A percentile compares a stretch with the other conserved stretches of the same genome.
Conservation (phyloP, 2,113 vertebrate genomes). For the Pantherophis guttatus region DNA sequence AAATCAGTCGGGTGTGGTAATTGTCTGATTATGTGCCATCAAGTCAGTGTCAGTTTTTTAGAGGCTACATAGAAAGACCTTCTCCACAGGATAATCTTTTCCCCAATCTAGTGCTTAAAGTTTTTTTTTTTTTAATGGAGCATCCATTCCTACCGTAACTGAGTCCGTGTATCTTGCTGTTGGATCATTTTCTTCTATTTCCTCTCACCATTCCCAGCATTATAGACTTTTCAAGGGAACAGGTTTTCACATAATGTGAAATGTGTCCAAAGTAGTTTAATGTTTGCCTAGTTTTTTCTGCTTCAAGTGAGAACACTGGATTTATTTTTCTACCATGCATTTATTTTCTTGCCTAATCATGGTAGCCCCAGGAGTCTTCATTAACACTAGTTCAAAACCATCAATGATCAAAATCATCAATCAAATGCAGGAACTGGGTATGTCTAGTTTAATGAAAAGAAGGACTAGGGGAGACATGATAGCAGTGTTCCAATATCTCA, state of each 20-base stretch:
- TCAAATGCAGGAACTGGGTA: no score
- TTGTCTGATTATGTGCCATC: background rate
- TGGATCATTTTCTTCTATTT: background rate
- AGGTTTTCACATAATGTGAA: background rate
- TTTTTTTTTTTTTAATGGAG: background rate
- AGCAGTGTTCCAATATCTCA: no score
- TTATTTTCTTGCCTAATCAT: background rate
- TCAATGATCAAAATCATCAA: background rate
- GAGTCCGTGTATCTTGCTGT: background rate
- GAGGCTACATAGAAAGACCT: background rate
- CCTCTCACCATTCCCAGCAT: background rate
- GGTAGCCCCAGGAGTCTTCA: background rate
- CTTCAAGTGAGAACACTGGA: background rate
- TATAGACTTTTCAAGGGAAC: background rate
- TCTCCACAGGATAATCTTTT: background rate
- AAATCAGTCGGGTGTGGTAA: background rate
- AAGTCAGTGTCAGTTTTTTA: background rate
- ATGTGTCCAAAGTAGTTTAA: background rate
- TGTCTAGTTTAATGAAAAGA: no score
- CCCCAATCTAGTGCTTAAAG: background rate
- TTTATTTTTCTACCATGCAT: background rate
- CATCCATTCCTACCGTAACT: background rate
- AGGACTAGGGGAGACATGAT: no score
- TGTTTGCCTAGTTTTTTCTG: background rate
- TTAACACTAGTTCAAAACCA: background rate